Conservation (phyloP, 2,113 vertebrate genomes). For the Petaurus breviceps region DNA sequence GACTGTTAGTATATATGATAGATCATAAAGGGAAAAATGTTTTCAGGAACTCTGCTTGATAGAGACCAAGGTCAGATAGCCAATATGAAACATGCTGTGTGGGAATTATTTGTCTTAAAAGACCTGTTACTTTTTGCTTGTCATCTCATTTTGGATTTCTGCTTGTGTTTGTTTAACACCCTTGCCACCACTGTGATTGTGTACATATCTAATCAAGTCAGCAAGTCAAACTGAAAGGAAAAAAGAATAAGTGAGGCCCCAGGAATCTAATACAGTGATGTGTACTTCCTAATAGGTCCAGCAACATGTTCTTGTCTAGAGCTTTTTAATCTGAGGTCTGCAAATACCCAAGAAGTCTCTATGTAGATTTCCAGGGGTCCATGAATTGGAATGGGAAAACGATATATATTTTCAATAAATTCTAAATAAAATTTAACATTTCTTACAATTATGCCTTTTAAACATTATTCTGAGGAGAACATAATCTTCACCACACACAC, state of each 20-base stretch:
- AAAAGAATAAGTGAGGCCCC: not conserved
- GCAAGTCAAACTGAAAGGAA: constrained; percentile 27
- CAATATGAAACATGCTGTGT: constrained; percentile 63
- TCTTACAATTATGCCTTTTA: not conserved
- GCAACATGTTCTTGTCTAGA: not conserved
- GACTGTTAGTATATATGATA: constrained; percentile 1
- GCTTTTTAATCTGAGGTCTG: not conserved
- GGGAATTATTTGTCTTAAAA: constrained; percentile 50
- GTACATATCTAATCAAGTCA: constrained; percentile 46
- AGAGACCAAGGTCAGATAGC: constrained; percentile 47
- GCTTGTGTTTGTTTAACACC: constrained; percentile 65
- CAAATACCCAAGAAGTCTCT: not conserved
- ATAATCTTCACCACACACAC: not conserved
- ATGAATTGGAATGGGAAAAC: not conserved
- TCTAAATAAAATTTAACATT: not conserved
- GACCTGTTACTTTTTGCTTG: constrained; percentile 55
- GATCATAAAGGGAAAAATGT: constrained; percentile 30
- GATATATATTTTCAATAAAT: not conserved
- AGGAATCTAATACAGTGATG: constrained; percentile 13
- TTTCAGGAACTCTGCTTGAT: constrained; percentile 54
- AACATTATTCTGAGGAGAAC: not conserved
- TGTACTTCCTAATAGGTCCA: not conserved
- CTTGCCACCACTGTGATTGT: constrained; percentile 23
- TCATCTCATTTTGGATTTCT: constrained; percentile 63
- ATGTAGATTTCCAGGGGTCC: not conserved